phyloP scores from a whole-genome alignment of 2,113 vertebrate genomes.

The Macroglossus sobrinus region DNA sequence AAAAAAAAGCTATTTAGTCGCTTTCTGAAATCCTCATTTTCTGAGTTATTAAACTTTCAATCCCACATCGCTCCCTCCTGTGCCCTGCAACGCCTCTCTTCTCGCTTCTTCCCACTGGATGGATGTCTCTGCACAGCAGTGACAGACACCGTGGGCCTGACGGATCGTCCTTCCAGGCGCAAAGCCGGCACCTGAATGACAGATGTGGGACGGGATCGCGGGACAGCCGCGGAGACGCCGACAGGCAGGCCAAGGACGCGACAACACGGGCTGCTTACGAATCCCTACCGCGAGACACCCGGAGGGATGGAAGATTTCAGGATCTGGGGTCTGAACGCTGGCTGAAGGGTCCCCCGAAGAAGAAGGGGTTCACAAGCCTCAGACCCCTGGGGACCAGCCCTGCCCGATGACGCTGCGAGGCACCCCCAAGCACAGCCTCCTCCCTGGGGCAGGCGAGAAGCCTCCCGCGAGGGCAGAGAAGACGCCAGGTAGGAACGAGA shows the following conservation, averaged over 20 bases:
- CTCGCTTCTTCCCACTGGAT: neutral
- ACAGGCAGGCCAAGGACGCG: neutral
- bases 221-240: neutral
- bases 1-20: neutral
- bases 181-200: neutral
- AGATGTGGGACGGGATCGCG: neutral
- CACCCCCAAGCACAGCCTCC: neutral
- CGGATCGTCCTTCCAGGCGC: neutral
- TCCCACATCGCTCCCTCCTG: neutral
- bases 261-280: neutral
- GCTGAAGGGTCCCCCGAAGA: neutral
- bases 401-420: neutral
- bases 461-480: neutral
- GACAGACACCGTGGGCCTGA: neutral
- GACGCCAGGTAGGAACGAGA: neutral
- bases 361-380: neutral
- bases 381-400: neutral
- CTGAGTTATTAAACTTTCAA: constrained; percentile 48
- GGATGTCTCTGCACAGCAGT: neutral
- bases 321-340: neutral
- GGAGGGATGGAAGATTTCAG: neutral
- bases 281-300: neutral
- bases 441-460: neutral
- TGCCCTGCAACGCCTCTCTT: neutral
- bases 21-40: constrained; percentile 40